phyloP scores from a whole-genome alignment of 2,113 vertebrate genomes.

The Brienomyrus longianalis region DNA sequence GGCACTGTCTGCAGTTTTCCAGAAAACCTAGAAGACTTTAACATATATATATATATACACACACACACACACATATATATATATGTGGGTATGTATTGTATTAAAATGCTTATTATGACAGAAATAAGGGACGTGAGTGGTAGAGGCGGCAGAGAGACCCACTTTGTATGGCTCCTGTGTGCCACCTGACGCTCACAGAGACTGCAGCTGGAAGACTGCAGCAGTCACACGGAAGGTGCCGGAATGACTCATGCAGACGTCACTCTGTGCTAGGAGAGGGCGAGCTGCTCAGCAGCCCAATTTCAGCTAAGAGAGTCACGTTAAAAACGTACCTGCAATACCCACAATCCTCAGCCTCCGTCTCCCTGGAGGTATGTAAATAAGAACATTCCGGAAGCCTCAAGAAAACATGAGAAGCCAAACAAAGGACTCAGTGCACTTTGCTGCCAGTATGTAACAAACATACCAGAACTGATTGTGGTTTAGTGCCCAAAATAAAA shows the following conservation, averaged over 20 bases:
- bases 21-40: not conserved
- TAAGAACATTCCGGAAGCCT: not conserved
- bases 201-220: not conserved
- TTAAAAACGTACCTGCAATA: not conserved
- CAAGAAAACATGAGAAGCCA: not conserved
- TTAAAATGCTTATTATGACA: not conserved
- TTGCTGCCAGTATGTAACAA: not conserved
- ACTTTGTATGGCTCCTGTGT: not conserved
- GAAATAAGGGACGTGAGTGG: not conserved
- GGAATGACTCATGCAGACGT: not conserved
- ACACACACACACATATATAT: too few species aligned
- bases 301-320: not conserved
- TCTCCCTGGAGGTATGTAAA: not conserved
- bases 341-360: not conserved
- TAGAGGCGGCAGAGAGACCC: not conserved
- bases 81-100: not conserved
- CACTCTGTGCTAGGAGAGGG: not conserved
- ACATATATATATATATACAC: not conserved
- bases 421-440: not conserved
- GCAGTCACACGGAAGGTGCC: not conserved
- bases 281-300: not conserved
- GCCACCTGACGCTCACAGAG: not conserved
- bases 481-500: not conserved
- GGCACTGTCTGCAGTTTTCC: not conserved
- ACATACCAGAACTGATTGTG: not conserved